Base-by-base conservation (phyloP, 2,113 vertebrate genomes). In the Nyctereutes procyonoides region DNA sequence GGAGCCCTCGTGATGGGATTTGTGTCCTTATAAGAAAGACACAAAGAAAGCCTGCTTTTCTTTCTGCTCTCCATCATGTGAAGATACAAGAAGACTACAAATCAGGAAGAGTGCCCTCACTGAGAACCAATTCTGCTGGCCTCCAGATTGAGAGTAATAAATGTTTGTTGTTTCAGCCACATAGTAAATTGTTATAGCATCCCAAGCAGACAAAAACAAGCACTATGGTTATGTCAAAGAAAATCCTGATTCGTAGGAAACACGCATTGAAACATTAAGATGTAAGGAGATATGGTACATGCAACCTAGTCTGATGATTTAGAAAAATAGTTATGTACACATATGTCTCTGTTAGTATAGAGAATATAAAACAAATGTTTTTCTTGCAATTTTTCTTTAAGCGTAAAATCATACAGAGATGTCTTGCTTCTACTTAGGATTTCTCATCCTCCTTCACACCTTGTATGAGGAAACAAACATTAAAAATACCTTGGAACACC, bases 361-460 rank as follows among this genome's bases (percentile, higher is more conserved):
- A 80, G 35, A 58, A 88, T 67, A 83, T 82, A 92, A 91, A 85
- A 58, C 63, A 96, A 84, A 80, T 93, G 19, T 88, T 93, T 85
- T 71, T 88, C 38, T 56, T 90, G 55, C 17, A 86, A 35, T 85
- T 94, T 69, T 90, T 86, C 55, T 35, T 0, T 51, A 86, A 80
- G 73, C 51, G 11, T 86, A 48, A 96, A 94, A 86, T 79, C 43
- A 69, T 80, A 94, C 8, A 4, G 28, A 71, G 62, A 63, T 63
- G 16, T 90, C n/a, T 77, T 81, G 16, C 32, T 83, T 71, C 28
- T 30, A 11, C 28, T 85, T 89, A 90, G n/a, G 16, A 73, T 24
- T 90, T 71, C 74, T 82, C 35, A 80, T 17, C 30, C 43, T 90
- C 58, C 58, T 85, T 91, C 48, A 93, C 48, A 93, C 28, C 15